A percentile compares a stretch with the other conserved stretches of the same genome.
These are phyloP conservation scores for Trichonephila clavipes DNA, from an alignment of 1,140 invertebrate species.

Conservation along the genomic window DNA sequence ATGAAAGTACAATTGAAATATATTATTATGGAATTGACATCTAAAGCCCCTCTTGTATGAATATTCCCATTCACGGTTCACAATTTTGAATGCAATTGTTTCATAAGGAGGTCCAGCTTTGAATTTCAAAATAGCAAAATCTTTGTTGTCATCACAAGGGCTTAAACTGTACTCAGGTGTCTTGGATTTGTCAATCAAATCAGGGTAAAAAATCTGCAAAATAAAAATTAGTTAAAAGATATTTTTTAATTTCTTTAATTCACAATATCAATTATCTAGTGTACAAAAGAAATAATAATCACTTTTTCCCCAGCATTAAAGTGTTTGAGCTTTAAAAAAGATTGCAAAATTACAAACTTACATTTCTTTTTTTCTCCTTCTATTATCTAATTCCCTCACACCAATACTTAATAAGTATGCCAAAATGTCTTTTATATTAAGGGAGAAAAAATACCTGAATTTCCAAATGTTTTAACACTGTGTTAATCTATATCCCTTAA, in stretches of 20 bases:
- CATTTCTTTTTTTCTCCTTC: too few species aligned
- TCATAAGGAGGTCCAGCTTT: conserved; percentile 98
- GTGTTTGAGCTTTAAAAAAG: too few species aligned
- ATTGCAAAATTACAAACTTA: too few species aligned
- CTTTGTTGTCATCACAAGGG: conserved; percentile 93
- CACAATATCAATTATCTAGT: too few species aligned
- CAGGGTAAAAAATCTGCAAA: conserved; percentile 96
- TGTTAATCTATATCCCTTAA: too few species aligned
- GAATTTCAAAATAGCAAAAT: conserved; percentile 97
- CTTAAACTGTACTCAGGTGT: conserved; percentile 97
- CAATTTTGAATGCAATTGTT: conserved; percentile 99
- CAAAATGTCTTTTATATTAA: too few species aligned
- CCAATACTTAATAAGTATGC: too few species aligned
- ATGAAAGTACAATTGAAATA: conserved; percentile 99
- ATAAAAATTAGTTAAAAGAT: conserved; percentile 4
- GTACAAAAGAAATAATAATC: too few species aligned
- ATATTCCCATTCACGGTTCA: conserved; percentile 99
- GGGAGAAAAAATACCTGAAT: too few species aligned
- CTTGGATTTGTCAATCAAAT: conserved; percentile 96
- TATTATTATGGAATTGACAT: conserved; percentile 99
- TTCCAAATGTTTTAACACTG: too few species aligned
- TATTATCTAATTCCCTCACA: too few species aligned
- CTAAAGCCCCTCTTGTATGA: conserved; percentile 98
- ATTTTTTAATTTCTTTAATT: background rate
- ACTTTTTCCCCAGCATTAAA: too few species aligned